Conservation (phyloP, 2,888 invertebrate species). For the Balanococcus diminutus region DNA sequence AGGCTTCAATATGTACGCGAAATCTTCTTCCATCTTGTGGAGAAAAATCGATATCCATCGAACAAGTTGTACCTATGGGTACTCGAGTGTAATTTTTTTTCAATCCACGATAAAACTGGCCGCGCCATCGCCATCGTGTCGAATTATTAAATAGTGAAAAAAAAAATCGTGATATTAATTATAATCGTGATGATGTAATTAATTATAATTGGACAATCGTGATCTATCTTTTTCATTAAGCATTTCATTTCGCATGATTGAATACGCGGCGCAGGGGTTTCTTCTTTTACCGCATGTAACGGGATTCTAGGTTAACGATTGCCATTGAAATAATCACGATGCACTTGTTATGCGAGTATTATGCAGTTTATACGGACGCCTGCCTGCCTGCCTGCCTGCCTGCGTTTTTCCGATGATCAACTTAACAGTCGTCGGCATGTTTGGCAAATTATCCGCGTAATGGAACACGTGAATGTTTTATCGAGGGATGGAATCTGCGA, state of each 20-base stretch:
- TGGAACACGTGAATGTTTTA: too few relatives aligned
- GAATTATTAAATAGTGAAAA: not conserved
- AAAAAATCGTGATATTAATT: slow-evolving; percentile 25
- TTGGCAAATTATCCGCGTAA: not conserved
- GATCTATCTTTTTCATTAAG: slow-evolving; percentile 24
- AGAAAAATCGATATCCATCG: not conserved
- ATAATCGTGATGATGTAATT: slow-evolving; percentile 34
- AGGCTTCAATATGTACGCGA: not conserved
- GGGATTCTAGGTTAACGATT: slow-evolving; percentile 37
- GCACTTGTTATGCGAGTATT: not conserved
- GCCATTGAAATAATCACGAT: slow-evolving; percentile 46
- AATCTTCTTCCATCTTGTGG: not conserved
- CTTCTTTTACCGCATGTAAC: not conserved
- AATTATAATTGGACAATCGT: slow-evolving; percentile 37
- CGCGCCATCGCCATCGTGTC: slow-evolving; percentile 27
- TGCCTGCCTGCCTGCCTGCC: not conserved
- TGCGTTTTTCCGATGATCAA: not conserved
- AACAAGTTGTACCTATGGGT: not conserved
- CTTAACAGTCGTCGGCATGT: not conserved
- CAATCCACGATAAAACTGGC: not conserved
- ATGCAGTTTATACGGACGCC: not conserved
- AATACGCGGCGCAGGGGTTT: slow-evolving; percentile 10
- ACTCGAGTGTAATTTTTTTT: not conserved
- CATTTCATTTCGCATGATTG: slow-evolving; percentile 32
- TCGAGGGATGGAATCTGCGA: too few relatives aligned